Conservation (phyloP, 2,113 vertebrate genomes). For the Gambusia affinis region DNA sequence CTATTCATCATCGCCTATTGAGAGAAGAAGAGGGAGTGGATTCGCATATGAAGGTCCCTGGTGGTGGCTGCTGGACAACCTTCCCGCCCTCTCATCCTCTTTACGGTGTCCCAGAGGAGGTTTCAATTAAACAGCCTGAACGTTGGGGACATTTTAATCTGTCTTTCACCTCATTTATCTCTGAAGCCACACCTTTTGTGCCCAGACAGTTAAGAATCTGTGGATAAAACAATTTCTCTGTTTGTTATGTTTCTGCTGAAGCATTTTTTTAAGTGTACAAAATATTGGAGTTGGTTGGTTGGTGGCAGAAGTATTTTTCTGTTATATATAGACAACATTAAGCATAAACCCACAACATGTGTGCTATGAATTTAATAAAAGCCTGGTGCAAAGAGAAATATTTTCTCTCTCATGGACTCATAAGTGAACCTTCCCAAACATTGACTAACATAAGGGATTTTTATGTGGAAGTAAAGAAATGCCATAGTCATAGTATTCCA, state of each 20-base stretch:
- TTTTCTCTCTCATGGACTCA: background rate
- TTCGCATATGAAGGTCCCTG: constrained; percentile 57
- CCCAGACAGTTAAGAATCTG: constrained; percentile 43
- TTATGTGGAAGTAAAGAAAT: background rate
- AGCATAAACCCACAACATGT: background rate
- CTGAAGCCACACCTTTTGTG: constrained; percentile 64
- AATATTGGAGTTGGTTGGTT: background rate
- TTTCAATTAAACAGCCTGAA: constrained; percentile 78
- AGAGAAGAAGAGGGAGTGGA: constrained; percentile 68
- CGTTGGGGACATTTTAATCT: constrained; percentile 78
- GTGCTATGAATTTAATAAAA: background rate
- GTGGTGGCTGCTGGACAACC: constrained; percentile 49
- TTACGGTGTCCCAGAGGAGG: constrained; percentile 56
- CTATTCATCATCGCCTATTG: constrained; percentile 77
- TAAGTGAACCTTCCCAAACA: background rate
- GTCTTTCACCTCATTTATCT: constrained; percentile 71
- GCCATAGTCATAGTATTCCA: no score
- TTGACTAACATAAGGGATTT: background rate
- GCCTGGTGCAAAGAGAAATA: background rate
- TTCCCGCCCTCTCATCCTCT: constrained; percentile 48
- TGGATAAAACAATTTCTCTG: constrained; percentile 52
- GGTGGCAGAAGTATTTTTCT: background rate
- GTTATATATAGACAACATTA: background rate
- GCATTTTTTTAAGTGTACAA: background rate
- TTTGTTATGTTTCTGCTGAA: constrained; percentile 50